phyloP scores from a whole-genome alignment of 2,888 invertebrate species.

The Chymomyza caudatula region DNA sequence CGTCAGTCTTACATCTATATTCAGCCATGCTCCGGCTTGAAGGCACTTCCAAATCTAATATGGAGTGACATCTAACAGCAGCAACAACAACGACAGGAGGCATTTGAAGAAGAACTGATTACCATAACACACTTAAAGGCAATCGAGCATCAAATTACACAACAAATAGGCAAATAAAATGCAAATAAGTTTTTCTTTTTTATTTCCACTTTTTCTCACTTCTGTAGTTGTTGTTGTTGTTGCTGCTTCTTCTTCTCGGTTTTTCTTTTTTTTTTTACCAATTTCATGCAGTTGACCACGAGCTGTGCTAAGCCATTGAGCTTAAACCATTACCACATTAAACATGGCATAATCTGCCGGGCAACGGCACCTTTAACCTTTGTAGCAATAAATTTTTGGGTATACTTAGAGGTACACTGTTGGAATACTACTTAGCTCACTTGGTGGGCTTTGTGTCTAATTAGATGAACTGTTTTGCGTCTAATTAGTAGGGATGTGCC shows the following conservation, averaged over 20 bases:
- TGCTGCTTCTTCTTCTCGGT: not conserved
- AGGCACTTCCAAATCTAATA: not conserved
- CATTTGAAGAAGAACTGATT: conserved; percentile 43
- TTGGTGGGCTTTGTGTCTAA: conserved; percentile 62
- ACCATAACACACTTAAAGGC: conserved; percentile 58
- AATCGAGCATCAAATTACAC: conserved; percentile 71
- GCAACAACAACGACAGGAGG: not conserved
- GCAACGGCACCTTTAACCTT: conserved; percentile 65
- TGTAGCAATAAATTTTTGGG: conserved; percentile 54
- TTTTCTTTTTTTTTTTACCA: conserved; percentile 32
- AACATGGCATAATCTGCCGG: conserved; percentile 44
- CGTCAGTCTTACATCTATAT: not conserved
- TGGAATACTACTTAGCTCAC: conserved; percentile 52
- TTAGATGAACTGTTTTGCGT: conserved; percentile 57
- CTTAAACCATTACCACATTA: conserved; percentile 72
- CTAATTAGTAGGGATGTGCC: conserved; percentile 65
- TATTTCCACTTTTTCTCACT: conserved; percentile 19
- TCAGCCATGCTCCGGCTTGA: not conserved
- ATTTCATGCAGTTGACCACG: conserved; percentile 70
- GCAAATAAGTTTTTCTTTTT: conserved; percentile 36
- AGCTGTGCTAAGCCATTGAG: conserved; percentile 45
- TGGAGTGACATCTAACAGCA: not conserved
- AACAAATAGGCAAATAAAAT: conserved; percentile 71
- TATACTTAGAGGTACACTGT: not conserved
- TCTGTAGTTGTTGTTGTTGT: too few relatives aligned